Percentiles rank a stretch among this genome's conserved stretches.
Evolutionary conservation across 1,140 invertebrate species (phyloP).

Genomic region (Drosophila pachea): DNA sequence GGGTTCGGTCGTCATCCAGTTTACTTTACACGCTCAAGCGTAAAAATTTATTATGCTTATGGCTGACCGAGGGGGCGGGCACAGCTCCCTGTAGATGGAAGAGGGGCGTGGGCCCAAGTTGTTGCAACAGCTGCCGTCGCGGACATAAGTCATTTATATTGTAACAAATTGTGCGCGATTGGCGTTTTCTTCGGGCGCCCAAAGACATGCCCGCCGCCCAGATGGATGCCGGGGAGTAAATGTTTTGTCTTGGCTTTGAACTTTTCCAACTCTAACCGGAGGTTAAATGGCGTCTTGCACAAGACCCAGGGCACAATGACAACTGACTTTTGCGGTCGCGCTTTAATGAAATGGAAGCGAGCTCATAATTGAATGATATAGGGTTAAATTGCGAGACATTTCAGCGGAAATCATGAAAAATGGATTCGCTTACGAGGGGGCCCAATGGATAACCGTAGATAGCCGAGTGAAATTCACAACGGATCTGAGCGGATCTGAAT

Average conservation of each 20-base stretch:
- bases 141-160: constrained; percentile 77
- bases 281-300: constrained; percentile 61
- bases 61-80: constrained; percentile 21
- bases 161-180: constrained; percentile 76
- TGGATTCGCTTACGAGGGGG: no score
- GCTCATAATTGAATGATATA: constrained; percentile 11
- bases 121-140: constrained; percentile 61
- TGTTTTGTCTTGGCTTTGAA: constrained; percentile 67
- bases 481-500: no score
- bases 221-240: constrained; percentile 57
- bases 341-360: constrained; percentile 42
- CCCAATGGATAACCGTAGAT: no score
- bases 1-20: constrained; percentile 21
- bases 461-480: no score
- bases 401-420: no score
- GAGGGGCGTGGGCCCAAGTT: constrained; percentile 23
- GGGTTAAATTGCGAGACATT: constrained; percentile 3
- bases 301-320: constrained; percentile 20
- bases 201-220: constrained; percentile 43
- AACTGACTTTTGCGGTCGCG: constrained; percentile 36
- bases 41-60: constrained; percentile 78
- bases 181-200: constrained; percentile 48
- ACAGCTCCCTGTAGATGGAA: not conserved
- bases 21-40: constrained; percentile 63
- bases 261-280: constrained; percentile 30